A percentile compares a stretch with the other conserved stretches of the same genome.
phyloP scores from a whole-genome alignment of 2,888 invertebrate species.

The Panorpa germanica region DNA sequence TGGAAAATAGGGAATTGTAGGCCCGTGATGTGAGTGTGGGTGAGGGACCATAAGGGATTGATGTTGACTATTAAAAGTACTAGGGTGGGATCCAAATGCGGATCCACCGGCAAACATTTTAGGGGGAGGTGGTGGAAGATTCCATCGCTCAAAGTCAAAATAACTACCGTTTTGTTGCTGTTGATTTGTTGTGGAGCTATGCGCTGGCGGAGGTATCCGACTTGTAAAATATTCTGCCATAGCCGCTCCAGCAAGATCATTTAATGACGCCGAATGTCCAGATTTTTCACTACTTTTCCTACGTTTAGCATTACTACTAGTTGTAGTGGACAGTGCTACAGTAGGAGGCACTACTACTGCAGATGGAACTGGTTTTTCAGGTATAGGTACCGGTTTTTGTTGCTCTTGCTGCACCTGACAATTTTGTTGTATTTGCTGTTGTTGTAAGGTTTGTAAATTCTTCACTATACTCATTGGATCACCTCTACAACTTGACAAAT shows the following conservation, averaged over 20 bases:
- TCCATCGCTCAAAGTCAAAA: slow-evolving; percentile 70
- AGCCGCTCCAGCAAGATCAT: slow-evolving; percentile 30
- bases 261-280: slow-evolving; percentile 26
- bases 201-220: slow-evolving; percentile 53
- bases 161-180: slow-evolving; percentile 46
- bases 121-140: slow-evolving; percentile 44
- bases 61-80: slow-evolving; percentile 38
- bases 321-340: too few relatives aligned
- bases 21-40: slow-evolving; percentile 35
- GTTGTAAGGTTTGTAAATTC: slow-evolving; percentile 41
- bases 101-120: slow-evolving; percentile 46
- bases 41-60: slow-evolving; percentile 48
- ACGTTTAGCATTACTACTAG: slow-evolving; percentile 20
- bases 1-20: slow-evolving; percentile 53
- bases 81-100: slow-evolving; percentile 34
- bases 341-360: too few relatives aligned
- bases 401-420: slow-evolving; percentile 38
- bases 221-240: slow-evolving; percentile 35
- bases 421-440: slow-evolving; percentile 24
- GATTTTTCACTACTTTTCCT: slow-evolving; percentile 41
- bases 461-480: slow-evolving; percentile 63
- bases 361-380: slow-evolving; percentile 17
- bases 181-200: slow-evolving; percentile 37
- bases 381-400: slow-evolving; percentile 24
- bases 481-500: slow-evolving; percentile 51